These are phyloP conservation scores for Monoplex corrugatus DNA, from an alignment of 2,888 invertebrate species.

Conservation along the genomic window DNA sequence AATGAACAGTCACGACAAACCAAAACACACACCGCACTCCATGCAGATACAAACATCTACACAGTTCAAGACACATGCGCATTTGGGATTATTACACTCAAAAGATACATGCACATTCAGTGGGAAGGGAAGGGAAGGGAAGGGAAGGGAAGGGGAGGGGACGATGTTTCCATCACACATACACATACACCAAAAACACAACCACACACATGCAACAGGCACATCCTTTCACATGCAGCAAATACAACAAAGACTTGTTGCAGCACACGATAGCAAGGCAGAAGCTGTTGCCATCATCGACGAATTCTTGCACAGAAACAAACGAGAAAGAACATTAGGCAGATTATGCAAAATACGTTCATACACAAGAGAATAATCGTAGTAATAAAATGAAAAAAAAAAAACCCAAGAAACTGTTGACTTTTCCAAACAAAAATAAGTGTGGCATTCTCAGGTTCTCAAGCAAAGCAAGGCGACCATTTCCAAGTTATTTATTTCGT, in stretches of 20 bases:
- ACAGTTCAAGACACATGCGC: too few species aligned
- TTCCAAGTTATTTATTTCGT: not conserved
- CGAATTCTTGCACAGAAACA: too few species aligned
- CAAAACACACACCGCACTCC: too few species aligned
- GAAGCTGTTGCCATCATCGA: not conserved
- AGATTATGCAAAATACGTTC: too few species aligned
- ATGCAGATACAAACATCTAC: too few species aligned
- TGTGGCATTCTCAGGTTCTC: not conserved
- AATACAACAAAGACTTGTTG: not conserved
- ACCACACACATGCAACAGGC: not conserved
- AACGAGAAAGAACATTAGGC: not conserved
- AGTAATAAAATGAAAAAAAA: too few species aligned
- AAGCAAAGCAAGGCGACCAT: constrained; percentile 9
- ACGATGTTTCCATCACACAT: not conserved
- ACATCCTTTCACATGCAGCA: not conserved
- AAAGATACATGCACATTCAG: too few species aligned
- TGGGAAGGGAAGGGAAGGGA: too few species aligned
- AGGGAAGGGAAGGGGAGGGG: too few species aligned
- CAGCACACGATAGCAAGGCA: not conserved
- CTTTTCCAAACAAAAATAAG: not conserved
- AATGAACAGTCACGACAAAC: too few species aligned
- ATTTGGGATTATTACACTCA: too few species aligned
- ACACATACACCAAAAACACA: not conserved
- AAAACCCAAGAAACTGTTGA: not conserved
- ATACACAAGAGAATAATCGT: too few species aligned